These are phyloP conservation scores for Asarcornis scutulata DNA, from an alignment of 2,113 vertebrate species.

Conservation along the genomic window DNA sequence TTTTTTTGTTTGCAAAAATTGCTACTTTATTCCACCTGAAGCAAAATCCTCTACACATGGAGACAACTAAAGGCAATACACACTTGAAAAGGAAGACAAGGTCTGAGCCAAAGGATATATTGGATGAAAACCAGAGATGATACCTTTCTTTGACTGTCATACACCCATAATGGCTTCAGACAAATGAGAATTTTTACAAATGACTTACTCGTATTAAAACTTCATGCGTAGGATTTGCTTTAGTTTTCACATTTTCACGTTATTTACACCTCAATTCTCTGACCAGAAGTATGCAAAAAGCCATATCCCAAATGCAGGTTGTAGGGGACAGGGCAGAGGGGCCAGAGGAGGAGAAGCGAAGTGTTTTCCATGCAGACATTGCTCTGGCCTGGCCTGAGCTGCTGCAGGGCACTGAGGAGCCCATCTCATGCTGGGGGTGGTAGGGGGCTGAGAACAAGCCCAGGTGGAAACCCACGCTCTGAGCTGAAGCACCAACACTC, in stretches of 20 bases:
- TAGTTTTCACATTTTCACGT: not conserved
- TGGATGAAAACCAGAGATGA: not conserved
- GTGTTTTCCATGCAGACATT: not conserved
- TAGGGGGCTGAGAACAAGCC: not conserved
- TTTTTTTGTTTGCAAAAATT: conserved; percentile 65
- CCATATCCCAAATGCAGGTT: not conserved
- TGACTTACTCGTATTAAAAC: conserved; percentile 49
- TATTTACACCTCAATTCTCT: not conserved
- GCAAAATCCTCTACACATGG: conserved; percentile 5
- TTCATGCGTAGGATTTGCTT: not conserved
- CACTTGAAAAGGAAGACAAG: not conserved
- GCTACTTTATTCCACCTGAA: conserved; percentile 36
- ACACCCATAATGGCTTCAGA: not conserved
- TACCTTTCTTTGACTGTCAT: not conserved
- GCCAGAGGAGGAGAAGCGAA: not conserved
- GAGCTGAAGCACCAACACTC: fast-evolving
- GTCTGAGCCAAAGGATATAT: conserved; percentile 8
- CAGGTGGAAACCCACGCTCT: not conserved
- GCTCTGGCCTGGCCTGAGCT: not conserved
- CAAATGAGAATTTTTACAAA: conserved; percentile 35
- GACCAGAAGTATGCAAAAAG: not conserved
- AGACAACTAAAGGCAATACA: conserved; percentile 17
- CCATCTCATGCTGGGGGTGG: not conserved
- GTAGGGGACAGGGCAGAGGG: not conserved
- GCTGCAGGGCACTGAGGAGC: not conserved